Evolutionary conservation across 2,797 vertebrate genomes (phyloP).

Genomic region (Mormyrus hasselquistii): DNA sequence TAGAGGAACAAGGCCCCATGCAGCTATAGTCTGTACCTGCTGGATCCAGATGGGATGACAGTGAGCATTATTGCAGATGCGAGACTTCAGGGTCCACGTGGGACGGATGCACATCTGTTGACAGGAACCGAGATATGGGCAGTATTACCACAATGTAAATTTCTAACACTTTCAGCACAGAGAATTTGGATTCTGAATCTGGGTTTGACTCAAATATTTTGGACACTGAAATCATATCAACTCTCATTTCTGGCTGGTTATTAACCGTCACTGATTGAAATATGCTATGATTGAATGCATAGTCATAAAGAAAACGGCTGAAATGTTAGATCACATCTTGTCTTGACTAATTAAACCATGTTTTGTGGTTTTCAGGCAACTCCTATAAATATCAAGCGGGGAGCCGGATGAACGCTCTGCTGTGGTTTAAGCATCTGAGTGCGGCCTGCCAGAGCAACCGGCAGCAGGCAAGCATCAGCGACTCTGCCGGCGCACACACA

Average conservation of each 20-base stretch:
- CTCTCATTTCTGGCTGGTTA: background rate
- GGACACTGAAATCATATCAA: background rate
- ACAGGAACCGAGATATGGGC: background rate
- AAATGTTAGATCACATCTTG: background rate
- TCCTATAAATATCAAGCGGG: constrained; percentile 98
- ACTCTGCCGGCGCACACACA: background rate
- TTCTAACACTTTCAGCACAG: background rate
- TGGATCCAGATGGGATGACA: background rate
- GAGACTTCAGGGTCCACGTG: background rate
- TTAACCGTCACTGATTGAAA: background rate
- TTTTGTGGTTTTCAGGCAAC: constrained; percentile 70
- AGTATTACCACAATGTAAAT: background rate
- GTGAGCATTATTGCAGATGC: background rate
- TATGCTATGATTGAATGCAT: background rate
- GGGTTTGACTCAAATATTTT: background rate
- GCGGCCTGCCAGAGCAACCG: constrained; percentile 94
- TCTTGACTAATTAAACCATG: background rate
- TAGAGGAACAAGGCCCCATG: background rate
- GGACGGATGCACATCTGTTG: background rate
- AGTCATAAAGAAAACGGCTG: background rate
- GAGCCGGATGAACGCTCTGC: constrained; percentile 82
- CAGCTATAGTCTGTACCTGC: background rate
- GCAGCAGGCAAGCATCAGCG: constrained; percentile 67
- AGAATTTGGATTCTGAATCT: background rate
- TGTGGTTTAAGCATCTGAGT: constrained; percentile 97